phyloP scores from a whole-genome alignment of 2,797 vertebrate genomes.

The Urophycis tenuis region DNA sequence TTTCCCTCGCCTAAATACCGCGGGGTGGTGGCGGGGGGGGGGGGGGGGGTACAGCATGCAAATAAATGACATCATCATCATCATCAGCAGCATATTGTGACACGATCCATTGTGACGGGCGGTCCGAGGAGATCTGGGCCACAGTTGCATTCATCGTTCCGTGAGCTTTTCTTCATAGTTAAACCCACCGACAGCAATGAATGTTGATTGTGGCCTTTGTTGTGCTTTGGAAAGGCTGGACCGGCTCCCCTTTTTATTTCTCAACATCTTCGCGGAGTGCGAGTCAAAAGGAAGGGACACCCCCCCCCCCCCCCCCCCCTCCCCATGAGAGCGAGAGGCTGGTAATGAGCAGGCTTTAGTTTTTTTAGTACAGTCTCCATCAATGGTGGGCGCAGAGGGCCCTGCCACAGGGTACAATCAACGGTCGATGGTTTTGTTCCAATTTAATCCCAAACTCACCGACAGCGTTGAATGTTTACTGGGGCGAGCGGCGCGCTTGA shows the following conservation, averaged over 20 bases:
- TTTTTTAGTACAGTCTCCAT: conserved; percentile 20
- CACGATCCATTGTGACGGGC: conserved; percentile 48
- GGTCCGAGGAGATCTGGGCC: conserved; percentile 80
- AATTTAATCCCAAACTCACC: conserved; percentile 94
- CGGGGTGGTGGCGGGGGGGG: conserved; percentile 29
- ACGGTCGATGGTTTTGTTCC: conserved; percentile 99
- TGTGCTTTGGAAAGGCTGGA: conserved; percentile 47
- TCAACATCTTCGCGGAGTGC: neutral
- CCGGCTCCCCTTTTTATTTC: conserved; percentile 13
- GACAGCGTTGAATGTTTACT: conserved; percentile 98
- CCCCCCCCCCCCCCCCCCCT: too few relatives aligned
- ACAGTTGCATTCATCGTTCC: conserved; percentile 99
- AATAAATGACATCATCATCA: conserved; percentile 56
- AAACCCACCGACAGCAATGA: conserved; percentile 99
- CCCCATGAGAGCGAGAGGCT: too few relatives aligned
- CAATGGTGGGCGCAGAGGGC: conserved; percentile 49
- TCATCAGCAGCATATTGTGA: conserved; percentile 53
- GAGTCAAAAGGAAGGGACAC: neutral
- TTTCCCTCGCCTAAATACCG: conserved; percentile 19
- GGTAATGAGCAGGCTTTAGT: neutral
- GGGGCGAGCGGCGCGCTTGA: conserved; percentile 72
- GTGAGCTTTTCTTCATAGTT: conserved; percentile 95
- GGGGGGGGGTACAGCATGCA: conserved; percentile 17
- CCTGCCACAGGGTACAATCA: conserved; percentile 98
- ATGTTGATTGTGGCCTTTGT: conserved; percentile 99